Evolutionary conservation across 37 sponge, comb jelly and placozoan genomes (phyloP).

Genomic region (Hexactinellida sp.): DNA sequence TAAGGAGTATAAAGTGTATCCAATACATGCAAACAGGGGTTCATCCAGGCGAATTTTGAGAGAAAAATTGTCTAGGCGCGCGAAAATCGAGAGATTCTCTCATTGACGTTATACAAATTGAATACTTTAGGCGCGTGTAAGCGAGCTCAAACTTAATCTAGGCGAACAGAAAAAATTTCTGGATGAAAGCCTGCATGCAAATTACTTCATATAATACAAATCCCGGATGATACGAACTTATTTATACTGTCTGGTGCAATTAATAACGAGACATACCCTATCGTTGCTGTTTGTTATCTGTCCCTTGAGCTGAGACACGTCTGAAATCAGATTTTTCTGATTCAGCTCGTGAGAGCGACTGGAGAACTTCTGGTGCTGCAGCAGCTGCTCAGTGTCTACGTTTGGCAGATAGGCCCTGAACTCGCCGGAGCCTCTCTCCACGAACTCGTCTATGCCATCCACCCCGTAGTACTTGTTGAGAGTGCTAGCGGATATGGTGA

Average conservation of each 20-base stretch:
- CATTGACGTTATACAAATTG: too few relatives aligned
- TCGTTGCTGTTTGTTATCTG: neutral
- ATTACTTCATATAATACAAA: too few relatives aligned
- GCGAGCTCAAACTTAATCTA: too few relatives aligned
- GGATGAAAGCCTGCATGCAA: too few relatives aligned
- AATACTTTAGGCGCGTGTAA: too few relatives aligned
- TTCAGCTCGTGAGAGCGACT: neutral
- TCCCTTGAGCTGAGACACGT: neutral
- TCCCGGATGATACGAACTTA: too few relatives aligned
- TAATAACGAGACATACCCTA: neutral
- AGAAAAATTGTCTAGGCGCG: too few relatives aligned
- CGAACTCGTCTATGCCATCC: neutral
- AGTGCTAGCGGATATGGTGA: neutral
- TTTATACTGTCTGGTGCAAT: neutral
- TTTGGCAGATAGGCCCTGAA: neutral
- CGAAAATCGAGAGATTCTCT: too few relatives aligned
- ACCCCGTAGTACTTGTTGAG: slow-evolving; percentile 1
- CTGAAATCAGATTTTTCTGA: neutral
- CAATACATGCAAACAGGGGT: too few relatives aligned
- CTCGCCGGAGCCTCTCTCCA: neutral
- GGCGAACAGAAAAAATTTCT: too few relatives aligned
- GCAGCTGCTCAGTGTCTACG: neutral
- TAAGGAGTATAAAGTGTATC: too few relatives aligned
- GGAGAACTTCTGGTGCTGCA: neutral
- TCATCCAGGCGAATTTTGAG: too few relatives aligned